Percentiles rank a stretch among this genome's conserved stretches.
Evolutionary conservation across 1,140 invertebrate genomes (phyloP).

Genomic region (Dreissena polymorpha): DNA sequence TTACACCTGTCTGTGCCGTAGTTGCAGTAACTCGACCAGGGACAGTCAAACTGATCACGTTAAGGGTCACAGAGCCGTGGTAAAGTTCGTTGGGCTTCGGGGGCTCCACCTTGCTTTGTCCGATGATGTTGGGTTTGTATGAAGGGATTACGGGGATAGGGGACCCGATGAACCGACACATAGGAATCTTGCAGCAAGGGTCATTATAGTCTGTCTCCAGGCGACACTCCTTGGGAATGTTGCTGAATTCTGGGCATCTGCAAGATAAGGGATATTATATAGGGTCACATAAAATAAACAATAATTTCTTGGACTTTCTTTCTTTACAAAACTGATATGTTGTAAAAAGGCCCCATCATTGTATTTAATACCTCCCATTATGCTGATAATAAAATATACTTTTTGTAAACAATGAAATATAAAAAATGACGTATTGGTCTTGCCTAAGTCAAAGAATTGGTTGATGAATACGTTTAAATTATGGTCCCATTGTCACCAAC

Average conservation of each 20-base stretch:
- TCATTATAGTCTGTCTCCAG: conserved; percentile 61
- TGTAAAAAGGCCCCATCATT: too few species aligned
- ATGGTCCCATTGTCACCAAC: too few species aligned
- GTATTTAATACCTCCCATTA: too few species aligned
- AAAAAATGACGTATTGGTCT: too few species aligned
- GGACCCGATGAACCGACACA: conserved; percentile 56
- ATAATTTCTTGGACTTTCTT: too few species aligned
- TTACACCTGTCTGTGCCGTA: conserved; percentile 27
- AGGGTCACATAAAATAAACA: too few species aligned
- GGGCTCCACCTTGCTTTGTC: conserved; percentile 55
- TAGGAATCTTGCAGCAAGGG: conserved; percentile 63
- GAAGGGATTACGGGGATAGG: conserved; percentile 56
- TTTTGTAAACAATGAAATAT: too few species aligned
- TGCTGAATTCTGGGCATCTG: conserved; percentile 62
- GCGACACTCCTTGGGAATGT: conserved; percentile 57
- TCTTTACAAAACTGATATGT: too few species aligned
- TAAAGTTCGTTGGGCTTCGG: conserved; percentile 46
- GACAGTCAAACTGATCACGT: neutral
- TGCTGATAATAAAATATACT: too few species aligned
- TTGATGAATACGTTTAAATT: too few species aligned
- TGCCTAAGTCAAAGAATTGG: too few species aligned
- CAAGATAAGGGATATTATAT: neutral
- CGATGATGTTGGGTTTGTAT: conserved; percentile 43
- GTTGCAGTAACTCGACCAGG: conserved; percentile 11
- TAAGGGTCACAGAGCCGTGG: conserved; percentile 48